Evolutionary conservation across 1,140 invertebrate genomes (phyloP).

Genomic region (Orchestia grillus): DNA sequence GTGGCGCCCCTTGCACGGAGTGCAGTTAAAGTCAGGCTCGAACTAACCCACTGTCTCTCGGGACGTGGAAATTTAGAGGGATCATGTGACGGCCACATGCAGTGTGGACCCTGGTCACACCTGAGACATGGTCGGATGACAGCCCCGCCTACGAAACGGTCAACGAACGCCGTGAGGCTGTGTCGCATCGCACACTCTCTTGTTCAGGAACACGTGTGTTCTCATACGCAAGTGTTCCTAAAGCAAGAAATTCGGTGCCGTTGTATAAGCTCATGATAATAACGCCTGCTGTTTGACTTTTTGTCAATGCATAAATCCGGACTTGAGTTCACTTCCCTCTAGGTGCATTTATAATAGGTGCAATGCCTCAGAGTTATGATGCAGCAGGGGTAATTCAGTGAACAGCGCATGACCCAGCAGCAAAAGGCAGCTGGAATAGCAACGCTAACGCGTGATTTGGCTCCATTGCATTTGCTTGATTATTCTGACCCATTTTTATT

Average conservation of each 20-base stretch:
- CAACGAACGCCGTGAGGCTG: not conserved
- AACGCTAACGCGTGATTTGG: too few relatives aligned
- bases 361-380: not conserved
- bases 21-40: not conserved
- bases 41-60: not conserved
- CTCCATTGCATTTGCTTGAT: too few relatives aligned
- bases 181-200: not conserved
- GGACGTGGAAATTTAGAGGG: not conserved
- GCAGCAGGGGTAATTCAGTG: not conserved
- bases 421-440: not conserved
- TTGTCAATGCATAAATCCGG: not conserved
- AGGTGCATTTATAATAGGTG: not conserved
- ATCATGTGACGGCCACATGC: not conserved
- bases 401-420: not conserved
- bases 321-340: not conserved
- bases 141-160: not conserved
- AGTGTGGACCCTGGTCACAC: not conserved
- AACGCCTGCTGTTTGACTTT: not conserved
- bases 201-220: not conserved
- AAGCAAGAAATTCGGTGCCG: not conserved
- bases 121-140: not conserved
- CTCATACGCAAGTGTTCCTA: not conserved
- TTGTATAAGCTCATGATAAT: not conserved
- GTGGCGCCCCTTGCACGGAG: not conserved
- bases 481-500: too few relatives aligned